Evolutionary conservation across 2,797 vertebrate species (phyloP), one percentile per base, ranked within the genome.

Genomic region (Onychomys arenicola): DNA sequence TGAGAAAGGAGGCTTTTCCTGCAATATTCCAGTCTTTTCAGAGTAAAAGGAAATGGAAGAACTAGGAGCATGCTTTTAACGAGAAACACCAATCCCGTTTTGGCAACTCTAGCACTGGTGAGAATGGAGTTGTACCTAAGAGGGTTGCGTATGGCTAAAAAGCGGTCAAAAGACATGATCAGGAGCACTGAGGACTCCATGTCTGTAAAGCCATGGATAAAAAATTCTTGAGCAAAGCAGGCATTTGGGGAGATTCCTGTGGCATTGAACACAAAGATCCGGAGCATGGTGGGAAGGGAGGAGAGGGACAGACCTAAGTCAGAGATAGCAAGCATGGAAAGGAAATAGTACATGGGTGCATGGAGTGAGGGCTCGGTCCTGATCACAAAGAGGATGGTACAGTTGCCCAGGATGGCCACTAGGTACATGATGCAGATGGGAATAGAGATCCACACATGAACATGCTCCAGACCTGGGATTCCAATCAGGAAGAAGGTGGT

Each of bases 141-240:
- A 0, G 96, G 92, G 12, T 76, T 76, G 27, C 3, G 10, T 63
- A 97, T 97, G 23, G 97, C 97, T 65, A 97, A 4, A 23, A 96
- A 97, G 37, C 8, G 2, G 93, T 97, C 95, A 82, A 96, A 97
- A 21, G 95, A 95, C 96, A 96, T 97, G 17, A 95, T 92, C 46
- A 95, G 14, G 11, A 96, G 76, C 16, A 96, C 94, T 0, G 63
- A 97, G 14, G 94, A 97, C n/a, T 97, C 96, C 65, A 96, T 90
- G 17, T 90, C 69, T 67, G 96, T 92, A 69, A 97, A 96, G 29
- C 75, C 46, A 0, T 96, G 94, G 63, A 96, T 95, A 14, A 95
- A 96, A 94, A 94, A 97, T 78, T 96, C 86, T n/a, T 96, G 96
- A 14, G 86, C 65, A 95, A 96, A 85, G 46, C 96, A 97, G 0